These are phyloP conservation scores for Cynopterus brachyotis DNA, from an alignment of 2,113 vertebrate species.

Conservation along the genomic window DNA sequence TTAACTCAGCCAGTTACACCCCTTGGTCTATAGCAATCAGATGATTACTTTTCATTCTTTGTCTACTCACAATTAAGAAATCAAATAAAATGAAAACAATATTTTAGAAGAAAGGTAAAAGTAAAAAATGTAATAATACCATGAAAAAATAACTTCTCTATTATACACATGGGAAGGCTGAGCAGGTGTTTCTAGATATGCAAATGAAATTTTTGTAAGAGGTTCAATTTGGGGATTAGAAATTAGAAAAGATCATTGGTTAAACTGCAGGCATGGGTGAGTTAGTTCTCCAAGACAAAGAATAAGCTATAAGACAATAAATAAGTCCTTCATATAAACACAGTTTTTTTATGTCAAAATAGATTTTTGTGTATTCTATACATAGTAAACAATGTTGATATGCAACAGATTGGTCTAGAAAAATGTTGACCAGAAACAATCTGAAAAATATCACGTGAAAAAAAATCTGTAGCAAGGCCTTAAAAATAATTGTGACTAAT, in stretches of 20 bases:
- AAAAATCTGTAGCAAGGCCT: neutral
- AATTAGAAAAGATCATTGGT: neutral
- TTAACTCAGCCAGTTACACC: rapidly evolving
- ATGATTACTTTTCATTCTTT: neutral
- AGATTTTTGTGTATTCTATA: neutral
- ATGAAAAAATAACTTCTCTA: neutral
- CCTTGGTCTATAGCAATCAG: neutral
- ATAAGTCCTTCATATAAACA: neutral
- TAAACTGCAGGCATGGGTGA: neutral
- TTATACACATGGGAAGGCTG: neutral
- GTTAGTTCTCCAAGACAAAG: neutral
- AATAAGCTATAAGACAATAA: neutral
- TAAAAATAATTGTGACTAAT: neutral
- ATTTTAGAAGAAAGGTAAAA: neutral
- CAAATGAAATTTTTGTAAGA: too few species aligned
- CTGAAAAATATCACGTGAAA: neutral
- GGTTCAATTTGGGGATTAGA: too few species aligned
- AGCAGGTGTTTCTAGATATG: neutral
- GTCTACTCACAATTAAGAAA: neutral
- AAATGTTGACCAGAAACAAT: neutral
- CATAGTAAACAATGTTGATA: neutral
- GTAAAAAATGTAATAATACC: neutral
- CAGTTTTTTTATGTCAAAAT: neutral
- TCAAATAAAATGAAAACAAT: neutral
- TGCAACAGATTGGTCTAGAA: neutral